phyloP scores from a whole-genome alignment of 2,888 invertebrate species.

The Nomada goodeniana region DNA sequence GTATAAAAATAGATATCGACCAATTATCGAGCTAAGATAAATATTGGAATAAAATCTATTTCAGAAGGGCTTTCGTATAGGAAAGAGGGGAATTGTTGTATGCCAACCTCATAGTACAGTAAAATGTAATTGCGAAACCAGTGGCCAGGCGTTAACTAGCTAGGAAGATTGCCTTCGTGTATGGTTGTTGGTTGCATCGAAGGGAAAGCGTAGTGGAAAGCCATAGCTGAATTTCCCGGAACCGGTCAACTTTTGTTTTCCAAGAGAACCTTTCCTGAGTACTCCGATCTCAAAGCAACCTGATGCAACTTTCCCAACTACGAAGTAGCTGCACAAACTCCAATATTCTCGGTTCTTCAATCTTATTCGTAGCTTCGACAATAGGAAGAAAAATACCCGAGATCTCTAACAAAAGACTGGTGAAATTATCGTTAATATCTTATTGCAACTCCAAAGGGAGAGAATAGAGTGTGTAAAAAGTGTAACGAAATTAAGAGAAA shows the following conservation, averaged over 20 bases:
- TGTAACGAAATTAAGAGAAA: slow-evolving; percentile 26
- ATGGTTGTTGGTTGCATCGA: slow-evolving; percentile 23
- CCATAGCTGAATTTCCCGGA: slow-evolving; percentile 1
- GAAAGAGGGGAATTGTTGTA: neutral
- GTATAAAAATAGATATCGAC: slow-evolving; percentile 31
- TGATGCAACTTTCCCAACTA: slow-evolving; percentile 13
- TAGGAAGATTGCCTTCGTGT: slow-evolving; percentile 10
- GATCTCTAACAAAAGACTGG: neutral
- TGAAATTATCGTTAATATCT: neutral
- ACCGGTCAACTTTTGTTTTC: slow-evolving; percentile 15
- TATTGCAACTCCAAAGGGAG: too few species aligned
- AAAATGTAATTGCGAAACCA: neutral
- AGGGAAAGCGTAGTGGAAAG: neutral
- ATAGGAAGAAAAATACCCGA: neutral
- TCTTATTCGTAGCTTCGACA: neutral
- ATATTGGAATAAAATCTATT: slow-evolving; percentile 29
- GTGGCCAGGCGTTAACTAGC: neutral
- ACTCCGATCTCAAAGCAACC: slow-evolving; percentile 30
- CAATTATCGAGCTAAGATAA: slow-evolving; percentile 23
- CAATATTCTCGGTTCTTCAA: neutral
- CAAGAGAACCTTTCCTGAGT: neutral
- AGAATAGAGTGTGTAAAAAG: too few species aligned
- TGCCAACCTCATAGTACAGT: neutral
- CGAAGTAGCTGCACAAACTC: neutral
- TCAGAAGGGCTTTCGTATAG: neutral